phyloP scores from a whole-genome alignment of 1,140 invertebrate species.

The Carposina sasakii region DNA sequence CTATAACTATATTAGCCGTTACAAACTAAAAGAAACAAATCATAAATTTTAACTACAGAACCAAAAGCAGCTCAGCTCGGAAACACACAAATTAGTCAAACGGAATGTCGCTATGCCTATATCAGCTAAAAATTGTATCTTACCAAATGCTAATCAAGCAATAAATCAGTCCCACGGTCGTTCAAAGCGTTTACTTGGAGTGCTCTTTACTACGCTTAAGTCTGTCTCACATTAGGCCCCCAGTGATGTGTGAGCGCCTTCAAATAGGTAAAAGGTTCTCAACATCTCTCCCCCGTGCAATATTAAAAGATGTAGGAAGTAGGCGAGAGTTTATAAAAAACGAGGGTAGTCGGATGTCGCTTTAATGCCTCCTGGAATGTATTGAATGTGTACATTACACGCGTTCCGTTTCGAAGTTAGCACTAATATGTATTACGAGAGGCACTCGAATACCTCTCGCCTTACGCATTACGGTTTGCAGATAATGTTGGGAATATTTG shows the following conservation, averaged over 20 bases:
- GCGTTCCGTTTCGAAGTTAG: no score
- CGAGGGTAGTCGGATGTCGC: constrained; percentile 5
- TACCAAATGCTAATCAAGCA: no score
- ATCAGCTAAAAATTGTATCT: constrained; percentile 21
- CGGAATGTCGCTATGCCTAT: constrained; percentile 16
- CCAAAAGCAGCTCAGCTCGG: no score
- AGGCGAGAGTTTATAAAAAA: constrained; percentile 39
- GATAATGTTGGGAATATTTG: no score
- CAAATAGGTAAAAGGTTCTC: constrained; percentile 48
- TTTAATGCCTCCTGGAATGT: neutral
- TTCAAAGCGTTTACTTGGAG: constrained; percentile 20
- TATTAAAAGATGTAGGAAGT: constrained; percentile 48
- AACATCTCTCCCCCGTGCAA: constrained; percentile 51
- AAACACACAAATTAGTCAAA: no score
- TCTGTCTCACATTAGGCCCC: constrained; percentile 21
- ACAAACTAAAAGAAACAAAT: no score
- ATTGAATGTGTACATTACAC: constrained; percentile 3
- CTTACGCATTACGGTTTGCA: no score
- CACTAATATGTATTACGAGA: no score
- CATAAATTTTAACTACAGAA: no score
- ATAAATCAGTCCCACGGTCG: no score
- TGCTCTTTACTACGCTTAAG: constrained; percentile 19
- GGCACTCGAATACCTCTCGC: no score
- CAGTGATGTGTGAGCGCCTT: constrained; percentile 24
- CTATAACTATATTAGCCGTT: no score